phyloP scores from a whole-genome alignment of 2,797 vertebrate genomes.

The Gallinago nigripennis region DNA sequence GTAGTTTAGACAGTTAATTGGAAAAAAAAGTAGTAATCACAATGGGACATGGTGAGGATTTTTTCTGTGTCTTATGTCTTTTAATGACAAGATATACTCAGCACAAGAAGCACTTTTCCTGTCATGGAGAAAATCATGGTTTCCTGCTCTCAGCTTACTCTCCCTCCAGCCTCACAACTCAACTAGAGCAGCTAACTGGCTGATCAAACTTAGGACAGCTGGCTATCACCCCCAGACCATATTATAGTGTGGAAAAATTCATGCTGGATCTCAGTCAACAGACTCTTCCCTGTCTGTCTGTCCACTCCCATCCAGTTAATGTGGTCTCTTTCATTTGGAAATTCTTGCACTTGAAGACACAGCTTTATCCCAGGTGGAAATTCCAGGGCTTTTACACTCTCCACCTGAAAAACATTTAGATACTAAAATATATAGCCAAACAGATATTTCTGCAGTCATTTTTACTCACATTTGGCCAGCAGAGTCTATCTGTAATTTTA shows the following conservation, averaged over 20 bases:
- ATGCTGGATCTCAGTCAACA: not conserved
- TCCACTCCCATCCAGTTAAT: not conserved
- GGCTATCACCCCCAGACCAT: not conserved
- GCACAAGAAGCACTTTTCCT: not conserved
- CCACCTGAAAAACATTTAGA: not conserved
- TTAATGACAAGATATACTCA: not conserved
- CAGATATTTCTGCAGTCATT: not conserved
- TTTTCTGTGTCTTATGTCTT: not conserved
- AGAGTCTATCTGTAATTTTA: not conserved
- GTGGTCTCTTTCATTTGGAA: not conserved
- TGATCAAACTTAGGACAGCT: not conserved
- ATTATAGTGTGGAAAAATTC: not conserved
- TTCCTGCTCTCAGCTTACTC: not conserved
- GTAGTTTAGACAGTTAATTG: not conserved
- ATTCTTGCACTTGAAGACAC: not conserved
- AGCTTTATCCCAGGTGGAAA: conserved; percentile 31
- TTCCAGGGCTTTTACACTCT: not conserved
- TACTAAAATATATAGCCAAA: not conserved
- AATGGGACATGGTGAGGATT: not conserved
- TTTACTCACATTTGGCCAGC: not conserved
- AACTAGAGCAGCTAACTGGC: not conserved
- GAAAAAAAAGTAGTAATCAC: not conserved
- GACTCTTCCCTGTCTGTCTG: not conserved
- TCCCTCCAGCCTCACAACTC: not conserved
- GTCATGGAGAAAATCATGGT: not conserved